Evolutionary conservation across 2,888 invertebrate species (phyloP).

Genomic region (Coleophora deauratella): DNA sequence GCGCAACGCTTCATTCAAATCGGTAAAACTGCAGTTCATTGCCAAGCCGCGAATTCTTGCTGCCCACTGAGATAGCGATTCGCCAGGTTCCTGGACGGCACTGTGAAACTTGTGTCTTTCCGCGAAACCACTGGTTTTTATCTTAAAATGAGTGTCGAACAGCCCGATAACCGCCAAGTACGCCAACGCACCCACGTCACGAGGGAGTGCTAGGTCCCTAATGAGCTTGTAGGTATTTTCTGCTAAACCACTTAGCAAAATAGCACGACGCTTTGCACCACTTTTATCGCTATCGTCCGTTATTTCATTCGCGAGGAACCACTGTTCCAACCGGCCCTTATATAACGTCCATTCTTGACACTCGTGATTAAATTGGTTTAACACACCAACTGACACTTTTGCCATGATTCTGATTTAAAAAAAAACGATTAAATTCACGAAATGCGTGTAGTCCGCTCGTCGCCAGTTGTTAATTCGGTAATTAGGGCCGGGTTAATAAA

Average conservation of each 20-base stretch:
- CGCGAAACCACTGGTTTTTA: constrained; percentile 1
- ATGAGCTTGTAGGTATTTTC: background rate
- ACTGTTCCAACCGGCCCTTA: constrained; percentile 1
- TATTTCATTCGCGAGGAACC: constrained; percentile 4
- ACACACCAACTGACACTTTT: constrained; percentile 1
- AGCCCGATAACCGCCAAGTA: constrained; percentile 1
- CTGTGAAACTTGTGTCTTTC: constrained; percentile 3
- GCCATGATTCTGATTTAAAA: background rate
- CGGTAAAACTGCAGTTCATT: constrained; percentile 3
- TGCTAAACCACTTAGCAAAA: constrained; percentile 1
- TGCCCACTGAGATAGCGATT: constrained; percentile 5
- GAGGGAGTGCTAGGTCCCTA: background rate
- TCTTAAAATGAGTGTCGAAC: constrained; percentile 4
- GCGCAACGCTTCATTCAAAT: constrained; percentile 1
- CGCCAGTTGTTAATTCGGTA: too few relatives aligned
- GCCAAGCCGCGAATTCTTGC: constrained; percentile 6
- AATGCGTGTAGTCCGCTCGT: too few relatives aligned
- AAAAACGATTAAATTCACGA: too few relatives aligned
- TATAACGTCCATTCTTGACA: constrained; percentile 1
- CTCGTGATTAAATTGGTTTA: background rate
- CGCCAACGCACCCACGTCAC: background rate
- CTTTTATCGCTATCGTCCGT: background rate
- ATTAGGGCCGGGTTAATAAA: too few relatives aligned
- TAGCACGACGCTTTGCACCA: background rate
- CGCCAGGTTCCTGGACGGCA: constrained; percentile 2